Evolutionary conservation across 37 sponge, comb jelly and placozoan genomes (phyloP).

Genomic region (Theonella swinhoei): DNA sequence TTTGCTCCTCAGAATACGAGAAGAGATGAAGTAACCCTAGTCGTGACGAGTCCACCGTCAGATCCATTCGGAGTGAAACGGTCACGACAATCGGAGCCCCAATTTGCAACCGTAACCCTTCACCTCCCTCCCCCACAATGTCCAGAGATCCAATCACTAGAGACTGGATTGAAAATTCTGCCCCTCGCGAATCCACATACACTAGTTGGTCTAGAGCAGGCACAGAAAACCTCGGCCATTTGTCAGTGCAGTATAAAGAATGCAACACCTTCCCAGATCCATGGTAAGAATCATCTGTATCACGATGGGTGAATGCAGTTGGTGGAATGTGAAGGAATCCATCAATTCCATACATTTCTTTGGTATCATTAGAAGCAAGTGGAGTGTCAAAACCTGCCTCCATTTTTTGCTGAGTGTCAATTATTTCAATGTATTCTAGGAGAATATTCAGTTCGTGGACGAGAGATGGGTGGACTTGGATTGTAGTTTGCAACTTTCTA

Average conservation of each 20-base stretch:
- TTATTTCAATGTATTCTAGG: slow-evolving; percentile 16
- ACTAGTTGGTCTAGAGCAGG: slow-evolving; percentile 8
- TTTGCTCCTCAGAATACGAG: background rate
- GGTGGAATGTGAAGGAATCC: background rate
- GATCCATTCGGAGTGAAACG: background rate
- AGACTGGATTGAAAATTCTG: slow-evolving; percentile 21
- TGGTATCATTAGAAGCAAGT: background rate
- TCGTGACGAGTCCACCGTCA: background rate
- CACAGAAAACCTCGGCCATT: background rate
- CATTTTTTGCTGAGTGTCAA: background rate
- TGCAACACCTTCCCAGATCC: slow-evolving; percentile 20
- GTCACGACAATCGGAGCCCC: background rate
- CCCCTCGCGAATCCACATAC: slow-evolving; percentile 7
- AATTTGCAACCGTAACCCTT: background rate
- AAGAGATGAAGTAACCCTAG: slow-evolving; percentile 11
- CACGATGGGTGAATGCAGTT: background rate
- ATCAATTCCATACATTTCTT: background rate
- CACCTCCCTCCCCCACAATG: slow-evolving; percentile 17
- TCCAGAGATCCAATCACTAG: slow-evolving; percentile 22
- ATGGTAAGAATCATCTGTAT: background rate
- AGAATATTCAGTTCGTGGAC: background rate
- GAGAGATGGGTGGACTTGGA: slow-evolving; percentile 2
- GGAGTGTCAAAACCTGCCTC: background rate
- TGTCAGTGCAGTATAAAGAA: slow-evolving; percentile 12
- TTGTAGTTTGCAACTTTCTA: background rate